These are phyloP conservation scores for Lemur catta DNA, from an alignment of 2,797 vertebrate genomes.

Conservation along the genomic window DNA sequence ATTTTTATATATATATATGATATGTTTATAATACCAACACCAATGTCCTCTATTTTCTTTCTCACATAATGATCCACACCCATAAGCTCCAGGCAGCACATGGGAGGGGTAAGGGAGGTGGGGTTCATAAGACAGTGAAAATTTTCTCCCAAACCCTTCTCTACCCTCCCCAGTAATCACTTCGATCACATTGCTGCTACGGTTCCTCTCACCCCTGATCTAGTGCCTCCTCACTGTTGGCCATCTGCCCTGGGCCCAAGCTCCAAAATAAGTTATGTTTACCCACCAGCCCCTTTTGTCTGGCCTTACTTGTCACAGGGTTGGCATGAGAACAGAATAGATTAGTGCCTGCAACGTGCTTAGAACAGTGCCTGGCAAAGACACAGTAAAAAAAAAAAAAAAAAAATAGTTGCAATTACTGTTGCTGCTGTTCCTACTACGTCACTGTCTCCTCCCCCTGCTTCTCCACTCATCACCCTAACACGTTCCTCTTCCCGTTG, in stretches of 20 bases:
- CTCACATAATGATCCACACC: not conserved
- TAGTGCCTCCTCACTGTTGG: not conserved
- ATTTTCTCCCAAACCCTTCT: not conserved
- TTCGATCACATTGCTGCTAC: no score
- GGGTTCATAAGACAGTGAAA: not conserved
- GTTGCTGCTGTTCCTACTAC: not conserved
- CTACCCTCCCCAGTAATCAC: not conserved
- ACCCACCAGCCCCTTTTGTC: no score
- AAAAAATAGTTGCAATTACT: not conserved
- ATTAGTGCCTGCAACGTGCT: not conserved
- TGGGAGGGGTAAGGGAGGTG: not conserved
- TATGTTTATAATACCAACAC: not conserved
- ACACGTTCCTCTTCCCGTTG: not conserved
- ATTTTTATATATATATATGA: no score
- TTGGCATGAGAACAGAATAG: not conserved
- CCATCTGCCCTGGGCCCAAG: no score
- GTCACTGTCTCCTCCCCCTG: not conserved
- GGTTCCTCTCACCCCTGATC: not conserved
- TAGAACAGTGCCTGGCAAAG: not conserved
- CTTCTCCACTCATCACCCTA: no score
- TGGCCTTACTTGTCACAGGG: not conserved
- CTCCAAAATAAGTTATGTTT: not conserved
- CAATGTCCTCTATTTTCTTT: not conserved
- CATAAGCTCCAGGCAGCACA: not conserved
- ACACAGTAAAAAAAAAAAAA: not conserved